phyloP scores from a whole-genome alignment of 2,888 invertebrate species.

The Oscheius sp. region DNA sequence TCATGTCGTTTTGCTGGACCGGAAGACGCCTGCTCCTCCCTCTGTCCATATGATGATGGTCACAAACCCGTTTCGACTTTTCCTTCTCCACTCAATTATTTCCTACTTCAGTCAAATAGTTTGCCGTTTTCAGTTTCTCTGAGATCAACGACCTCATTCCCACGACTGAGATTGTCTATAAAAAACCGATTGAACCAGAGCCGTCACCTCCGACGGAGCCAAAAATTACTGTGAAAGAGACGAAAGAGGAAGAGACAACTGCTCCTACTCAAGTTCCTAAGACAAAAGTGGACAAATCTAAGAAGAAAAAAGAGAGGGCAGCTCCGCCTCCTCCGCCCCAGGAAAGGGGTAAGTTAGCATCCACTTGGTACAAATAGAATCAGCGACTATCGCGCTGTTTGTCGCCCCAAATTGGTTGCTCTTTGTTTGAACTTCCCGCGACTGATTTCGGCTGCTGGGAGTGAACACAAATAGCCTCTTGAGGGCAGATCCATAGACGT shows the following conservation, averaged over 20 bases:
- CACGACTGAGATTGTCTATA: slow-evolving; percentile 8
- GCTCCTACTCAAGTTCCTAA: not conserved
- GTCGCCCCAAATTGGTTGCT: slow-evolving; percentile 26
- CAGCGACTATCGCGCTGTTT: slow-evolving; percentile 29
- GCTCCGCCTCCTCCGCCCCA: slow-evolving; percentile 19
- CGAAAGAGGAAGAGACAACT: not conserved
- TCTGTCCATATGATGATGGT: not conserved
- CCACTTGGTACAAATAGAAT: not conserved
- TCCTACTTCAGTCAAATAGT: not conserved
- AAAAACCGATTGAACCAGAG: slow-evolving; percentile 2
- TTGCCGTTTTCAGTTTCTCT: slow-evolving; percentile 23
- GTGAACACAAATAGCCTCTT: slow-evolving; percentile 31
- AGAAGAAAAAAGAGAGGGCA: slow-evolving; percentile 11
- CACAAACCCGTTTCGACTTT: not conserved
- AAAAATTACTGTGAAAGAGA: not conserved
- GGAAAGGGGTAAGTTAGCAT: slow-evolving; percentile 32
- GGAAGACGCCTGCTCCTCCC: not conserved
- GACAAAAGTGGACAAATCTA: slow-evolving; percentile 14
- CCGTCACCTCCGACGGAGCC: not conserved
- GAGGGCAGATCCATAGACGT: not conserved
- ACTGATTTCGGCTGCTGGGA: slow-evolving; percentile 11
- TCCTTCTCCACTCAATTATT: not conserved
- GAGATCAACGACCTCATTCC: slow-evolving; percentile 28
- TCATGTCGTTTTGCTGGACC: not conserved
- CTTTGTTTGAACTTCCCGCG: slow-evolving; percentile 36